Evolutionary conservation across 37 sponge, comb jelly and placozoan genomes (phyloP).

Genomic region (Crambe crambe): DNA sequence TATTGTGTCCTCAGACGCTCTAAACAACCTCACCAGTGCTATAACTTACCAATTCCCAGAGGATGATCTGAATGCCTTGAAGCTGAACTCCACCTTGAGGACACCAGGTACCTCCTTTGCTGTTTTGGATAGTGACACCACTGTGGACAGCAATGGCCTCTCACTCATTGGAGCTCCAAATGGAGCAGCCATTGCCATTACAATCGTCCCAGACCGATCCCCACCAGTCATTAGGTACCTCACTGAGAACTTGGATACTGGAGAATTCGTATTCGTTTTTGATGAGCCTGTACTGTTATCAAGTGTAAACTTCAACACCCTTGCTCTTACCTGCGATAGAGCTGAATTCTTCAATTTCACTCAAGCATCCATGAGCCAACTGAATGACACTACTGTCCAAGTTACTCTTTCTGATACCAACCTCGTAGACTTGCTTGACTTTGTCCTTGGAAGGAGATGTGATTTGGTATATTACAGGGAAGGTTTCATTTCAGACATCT

Average conservation of each 20-base stretch:
- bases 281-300: conserved; percentile 57
- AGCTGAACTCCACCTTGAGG: conserved; percentile 46
- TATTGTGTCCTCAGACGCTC: conserved; percentile 1
- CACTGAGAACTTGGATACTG: conserved; percentile 56
- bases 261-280: conserved; percentile 60
- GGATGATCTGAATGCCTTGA: conserved; percentile 57
- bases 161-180: conserved; percentile 57
- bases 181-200: conserved; percentile 51
- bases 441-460: conserved; percentile 19
- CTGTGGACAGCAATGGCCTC: conserved; percentile 56
- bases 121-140: conserved; percentile 41
- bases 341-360: conserved; percentile 8
- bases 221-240: conserved; percentile 44
- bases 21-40: conserved; percentile 55
- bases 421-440: conserved; percentile 24
- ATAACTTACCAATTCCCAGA: conserved; percentile 38
- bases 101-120: conserved; percentile 60
- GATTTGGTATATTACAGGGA: conserved; percentile 18
- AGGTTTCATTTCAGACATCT: conserved; percentile 62
- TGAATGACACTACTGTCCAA: not conserved
- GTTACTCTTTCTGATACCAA: conserved; percentile 3
- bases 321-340: not conserved
- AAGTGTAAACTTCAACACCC: conserved; percentile 12
- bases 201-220: conserved; percentile 51
- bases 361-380: conserved; percentile 10